Evolutionary conservation across 1,140 invertebrate genomes (phyloP).

Genomic region (Lepeophtheirus salmonis): DNA sequence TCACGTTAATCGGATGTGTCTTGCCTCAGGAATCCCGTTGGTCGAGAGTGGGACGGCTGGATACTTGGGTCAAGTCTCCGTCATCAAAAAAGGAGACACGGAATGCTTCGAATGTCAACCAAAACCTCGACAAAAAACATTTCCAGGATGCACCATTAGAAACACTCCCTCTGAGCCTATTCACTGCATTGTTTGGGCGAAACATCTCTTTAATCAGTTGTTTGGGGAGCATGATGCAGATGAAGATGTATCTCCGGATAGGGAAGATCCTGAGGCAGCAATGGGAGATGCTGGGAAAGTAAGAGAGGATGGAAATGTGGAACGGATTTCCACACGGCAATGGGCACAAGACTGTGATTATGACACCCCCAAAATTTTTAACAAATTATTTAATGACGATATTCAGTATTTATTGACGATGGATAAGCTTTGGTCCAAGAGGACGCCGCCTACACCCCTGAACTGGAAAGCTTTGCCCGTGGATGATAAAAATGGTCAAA

Average conservation of each 20-base stretch:
- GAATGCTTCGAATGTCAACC: slow-evolving; percentile 95
- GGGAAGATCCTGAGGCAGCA: slow-evolving; percentile 60
- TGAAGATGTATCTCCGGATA: slow-evolving; percentile 94
- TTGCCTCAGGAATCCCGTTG: slow-evolving; percentile 76
- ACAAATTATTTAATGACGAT: slow-evolving; percentile 83
- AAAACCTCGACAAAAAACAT: slow-evolving; percentile 74
- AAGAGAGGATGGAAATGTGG: slow-evolving; percentile 51
- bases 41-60: slow-evolving; percentile 94
- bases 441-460: slow-evolving; percentile 58
- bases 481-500: not conserved
- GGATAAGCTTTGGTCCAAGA: slow-evolving; percentile 81
- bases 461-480: slow-evolving; percentile 34
- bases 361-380: slow-evolving; percentile 55
- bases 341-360: slow-evolving; percentile 73
- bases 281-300: slow-evolving; percentile 30
- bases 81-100: slow-evolving; percentile 44
- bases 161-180: slow-evolving; percentile 99
- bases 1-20: slow-evolving; percentile 97
- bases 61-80: slow-evolving; percentile 68
- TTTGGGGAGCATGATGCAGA: slow-evolving; percentile 91
- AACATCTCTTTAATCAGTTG: slow-evolving; percentile 95
- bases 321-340: slow-evolving; percentile 60
- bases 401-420: slow-evolving; percentile 85
- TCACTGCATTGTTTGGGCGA: slow-evolving; percentile 98
- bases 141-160: slow-evolving; percentile 91